These are phyloP conservation scores for Torymus aiolomorphi DNA, from an alignment of 2,888 invertebrate species.

Conservation along the genomic window DNA sequence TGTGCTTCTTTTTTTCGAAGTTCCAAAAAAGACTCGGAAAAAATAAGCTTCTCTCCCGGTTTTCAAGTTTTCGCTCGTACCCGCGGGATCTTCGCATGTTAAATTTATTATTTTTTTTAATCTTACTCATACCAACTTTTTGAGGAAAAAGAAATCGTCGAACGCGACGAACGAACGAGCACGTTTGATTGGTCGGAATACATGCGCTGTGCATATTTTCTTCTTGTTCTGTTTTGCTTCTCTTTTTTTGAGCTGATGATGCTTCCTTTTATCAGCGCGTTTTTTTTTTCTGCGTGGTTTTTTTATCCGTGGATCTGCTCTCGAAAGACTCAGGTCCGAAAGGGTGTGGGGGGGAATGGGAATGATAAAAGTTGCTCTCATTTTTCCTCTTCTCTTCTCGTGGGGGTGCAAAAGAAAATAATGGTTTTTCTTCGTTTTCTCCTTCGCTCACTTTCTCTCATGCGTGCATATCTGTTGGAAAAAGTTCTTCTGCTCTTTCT, in stretches of 20 bases:
- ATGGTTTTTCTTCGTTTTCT: not conserved
- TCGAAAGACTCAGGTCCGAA: slow-evolving; percentile 59
- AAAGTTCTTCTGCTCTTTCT: slow-evolving; percentile 34
- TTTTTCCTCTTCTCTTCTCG: slow-evolving; percentile 26
- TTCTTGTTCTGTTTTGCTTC: slow-evolving; percentile 47
- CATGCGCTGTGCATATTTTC: slow-evolving; percentile 60
- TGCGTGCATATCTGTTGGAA: not conserved
- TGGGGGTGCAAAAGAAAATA: slow-evolving; percentile 18
- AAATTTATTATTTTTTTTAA: not conserved
- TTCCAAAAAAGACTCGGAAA: not conserved
- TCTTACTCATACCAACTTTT: slow-evolving; percentile 49
- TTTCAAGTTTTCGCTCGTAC: slow-evolving; percentile 27
- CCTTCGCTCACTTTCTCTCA: not conserved
- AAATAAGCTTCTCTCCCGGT: slow-evolving; percentile 46
- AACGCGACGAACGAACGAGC: slow-evolving; percentile 63
- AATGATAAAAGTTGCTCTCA: slow-evolving; percentile 52
- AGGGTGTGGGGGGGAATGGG: slow-evolving; percentile 48
- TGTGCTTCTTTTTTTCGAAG: too few relatives aligned
- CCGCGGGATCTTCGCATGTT: slow-evolving; percentile 37
- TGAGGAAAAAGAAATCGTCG: slow-evolving; percentile 64
- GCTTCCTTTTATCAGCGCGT: not conserved
- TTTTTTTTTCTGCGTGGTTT: slow-evolving; percentile 49
- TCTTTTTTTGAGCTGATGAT: slow-evolving; percentile 38
- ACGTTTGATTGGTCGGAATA: slow-evolving; percentile 58
- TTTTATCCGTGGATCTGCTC: slow-evolving; percentile 47